Percentiles rank a stretch among this genome's conserved stretches.
These are phyloP conservation scores for Cyclargus thomasi DNA, from an alignment of 1,140 invertebrate species.

Conservation along the genomic window DNA sequence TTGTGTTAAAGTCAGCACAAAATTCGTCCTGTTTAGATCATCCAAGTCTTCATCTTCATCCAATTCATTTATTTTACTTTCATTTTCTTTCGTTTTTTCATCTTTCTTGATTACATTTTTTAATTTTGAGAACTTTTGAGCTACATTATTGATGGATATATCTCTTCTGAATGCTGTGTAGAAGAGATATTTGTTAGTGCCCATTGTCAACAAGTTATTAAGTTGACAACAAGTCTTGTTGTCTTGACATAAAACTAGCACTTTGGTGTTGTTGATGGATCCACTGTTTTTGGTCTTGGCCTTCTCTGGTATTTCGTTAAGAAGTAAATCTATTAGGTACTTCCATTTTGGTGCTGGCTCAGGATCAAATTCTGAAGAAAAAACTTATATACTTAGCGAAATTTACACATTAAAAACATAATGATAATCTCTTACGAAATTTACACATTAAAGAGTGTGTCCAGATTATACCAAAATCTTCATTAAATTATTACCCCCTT, in stretches of 20 bases:
- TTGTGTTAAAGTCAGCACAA: constrained; percentile 82
- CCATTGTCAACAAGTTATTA: constrained; percentile 82
- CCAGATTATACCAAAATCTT: too few relatives aligned
- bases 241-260: constrained; percentile 91
- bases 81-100: constrained; percentile 27
- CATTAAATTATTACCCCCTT: too few relatives aligned
- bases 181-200: constrained; percentile 78
- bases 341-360: constrained; percentile 95
- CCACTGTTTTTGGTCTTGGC: constrained; percentile 73
- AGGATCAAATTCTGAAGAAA: constrained; percentile 81
- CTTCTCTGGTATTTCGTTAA: constrained; percentile 84
- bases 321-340: constrained; percentile 85
- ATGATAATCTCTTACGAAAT: too few relatives aligned
- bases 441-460: too few relatives aligned
- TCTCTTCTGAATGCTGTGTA: constrained; percentile 76
- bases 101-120: constrained; percentile 39
- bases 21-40: constrained; percentile 77
- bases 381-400: too few relatives aligned
- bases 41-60: constrained; percentile 44
- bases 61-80: constrained; percentile 32
- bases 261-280: constrained; percentile 76
- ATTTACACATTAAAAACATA: too few relatives aligned
- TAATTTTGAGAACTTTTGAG: constrained; percentile 66
- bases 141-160: constrained; percentile 74
- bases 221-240: constrained; percentile 88